Conservation (phyloP, 2,888 invertebrate genomes). For the Drosophila sordidula region DNA sequence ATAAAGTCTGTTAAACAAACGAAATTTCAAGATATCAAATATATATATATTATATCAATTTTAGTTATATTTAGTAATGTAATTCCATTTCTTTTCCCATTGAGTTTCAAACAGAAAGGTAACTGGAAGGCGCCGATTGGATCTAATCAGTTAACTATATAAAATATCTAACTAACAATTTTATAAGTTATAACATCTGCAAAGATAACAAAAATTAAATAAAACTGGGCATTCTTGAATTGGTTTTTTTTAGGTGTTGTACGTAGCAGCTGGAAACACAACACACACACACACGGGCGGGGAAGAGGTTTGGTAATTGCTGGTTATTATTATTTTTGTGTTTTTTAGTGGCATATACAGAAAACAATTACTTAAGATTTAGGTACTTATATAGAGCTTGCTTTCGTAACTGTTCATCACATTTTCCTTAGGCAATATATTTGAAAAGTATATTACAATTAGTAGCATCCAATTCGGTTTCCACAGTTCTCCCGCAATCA, state of each 20-base stretch:
- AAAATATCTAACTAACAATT: not conserved
- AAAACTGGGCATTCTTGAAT: conserved; percentile 29
- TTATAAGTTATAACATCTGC: conserved; percentile 24
- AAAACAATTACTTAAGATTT: conserved; percentile 61
- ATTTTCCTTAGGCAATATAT: conserved; percentile 10
- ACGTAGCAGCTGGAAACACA: conserved; percentile 45
- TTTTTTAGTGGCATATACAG: conserved; percentile 61
- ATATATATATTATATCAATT: too few relatives aligned
- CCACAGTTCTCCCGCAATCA: conserved; percentile 12
- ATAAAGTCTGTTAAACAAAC: too few relatives aligned
- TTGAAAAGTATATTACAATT: conserved; percentile 14
- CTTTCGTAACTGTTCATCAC: conserved; percentile 14
- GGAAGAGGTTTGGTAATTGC: conserved; percentile 45
- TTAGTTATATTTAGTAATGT: too few relatives aligned
- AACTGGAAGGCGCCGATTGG: too few relatives aligned
- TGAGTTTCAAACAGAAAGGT: too few relatives aligned
- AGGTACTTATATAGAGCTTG: conserved; percentile 55
- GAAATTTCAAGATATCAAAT: too few relatives aligned
- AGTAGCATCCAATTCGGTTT: conserved; percentile 1
- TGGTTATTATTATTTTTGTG: conserved; percentile 53
- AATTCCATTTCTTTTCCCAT: too few relatives aligned
- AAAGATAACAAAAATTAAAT: conserved; percentile 20
- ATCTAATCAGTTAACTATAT: not conserved
- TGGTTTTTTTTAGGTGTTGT: conserved; percentile 19
- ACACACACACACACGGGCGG: conserved; percentile 40